Percentiles rank a stretch among this genome's conserved stretches.
Evolutionary conservation across 1,140 invertebrate genomes (phyloP).

Genomic region (Neelides sp.): DNA sequence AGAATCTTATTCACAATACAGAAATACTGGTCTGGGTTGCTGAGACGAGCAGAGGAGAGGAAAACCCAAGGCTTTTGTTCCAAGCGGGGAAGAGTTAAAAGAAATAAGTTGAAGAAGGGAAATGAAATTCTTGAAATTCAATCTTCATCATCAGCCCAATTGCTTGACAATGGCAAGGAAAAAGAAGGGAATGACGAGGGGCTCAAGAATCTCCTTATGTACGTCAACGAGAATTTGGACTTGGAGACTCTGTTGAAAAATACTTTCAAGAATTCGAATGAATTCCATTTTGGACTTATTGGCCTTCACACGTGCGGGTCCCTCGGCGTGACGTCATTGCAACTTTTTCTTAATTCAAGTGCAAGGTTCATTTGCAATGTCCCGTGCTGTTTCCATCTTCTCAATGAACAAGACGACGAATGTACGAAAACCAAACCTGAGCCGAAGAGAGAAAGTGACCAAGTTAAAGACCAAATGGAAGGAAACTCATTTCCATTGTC

Average conservation of each 20-base stretch:
- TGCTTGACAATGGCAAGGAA: not conserved
- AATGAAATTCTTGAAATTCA: not conserved
- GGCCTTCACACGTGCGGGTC: slow-evolving; percentile 85
- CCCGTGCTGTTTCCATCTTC: slow-evolving; percentile 79
- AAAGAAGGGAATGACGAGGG: not conserved
- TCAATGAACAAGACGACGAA: slow-evolving; percentile 44
- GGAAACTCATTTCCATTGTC: too few species aligned
- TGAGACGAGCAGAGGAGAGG: slow-evolving; percentile 18
- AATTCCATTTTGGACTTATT: slow-evolving; percentile 42
- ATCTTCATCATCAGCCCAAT: not conserved
- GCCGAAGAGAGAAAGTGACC: too few species aligned
- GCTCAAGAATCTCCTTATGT: slow-evolving; percentile 12
- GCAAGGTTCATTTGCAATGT: slow-evolving; percentile 59
- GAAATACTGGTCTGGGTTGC: slow-evolving; percentile 19
- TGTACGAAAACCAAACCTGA: slow-evolving; percentile 18
- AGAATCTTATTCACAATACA: not conserved
- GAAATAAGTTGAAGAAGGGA: not conserved
- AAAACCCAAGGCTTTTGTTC: not conserved
- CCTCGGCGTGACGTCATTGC: slow-evolving; percentile 57
- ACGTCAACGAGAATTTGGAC: slow-evolving; percentile 12
- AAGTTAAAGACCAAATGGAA: too few species aligned
- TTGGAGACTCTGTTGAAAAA: slow-evolving; percentile 5
- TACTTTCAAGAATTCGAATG: not conserved
- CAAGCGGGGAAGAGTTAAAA: slow-evolving; percentile 15
- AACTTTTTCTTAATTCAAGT: slow-evolving; percentile 48